Evolutionary conservation across 2,888 invertebrate species (phyloP), one percentile per base, ranked within the genome.

Genomic region (Polydrusus tereticollis): DNA sequence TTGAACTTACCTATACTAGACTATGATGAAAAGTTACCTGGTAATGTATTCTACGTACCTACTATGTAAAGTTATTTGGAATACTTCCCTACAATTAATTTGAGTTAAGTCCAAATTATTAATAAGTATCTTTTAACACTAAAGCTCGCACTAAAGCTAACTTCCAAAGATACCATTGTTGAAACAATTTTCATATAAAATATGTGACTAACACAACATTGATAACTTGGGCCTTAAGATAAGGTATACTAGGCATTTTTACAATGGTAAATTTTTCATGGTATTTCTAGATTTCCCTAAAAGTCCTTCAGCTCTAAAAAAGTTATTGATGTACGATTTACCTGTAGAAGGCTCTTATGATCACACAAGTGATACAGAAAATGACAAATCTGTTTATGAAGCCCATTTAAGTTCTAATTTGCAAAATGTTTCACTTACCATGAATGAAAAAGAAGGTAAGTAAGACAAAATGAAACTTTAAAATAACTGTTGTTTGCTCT

Each of bases 231-330:
- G n/a, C n/a, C n/a, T n/a, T n/a, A n/a, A n/a, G n/a, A n/a, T n/a
- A n/a, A n/a, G n/a, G n/a, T n/a, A n/a, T n/a, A n/a, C n/a, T n/a
- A n/a, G n/a, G n/a, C n/a, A n/a, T n/a, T n/a, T n/a, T n/a, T n/a
- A n/a, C n/a, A n/a, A n/a, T n/a, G n/a, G n/a, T n/a, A n/a, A n/a
- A n/a, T n/a, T n/a, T 20, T 23, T 55, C 7, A 55, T n/a, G 2
- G 4, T 2, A 16, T 5, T 74, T 75, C 75, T 41, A 84, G 85
- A 84, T 77, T 84, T 90, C 87, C 88, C 89, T 20, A 89, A 88
- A 41, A 89, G 90, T 21, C 89, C 90, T 0, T 87, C 89, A 0
- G 87, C 88, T 58, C 83, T 89, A 33, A 87, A 88, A 12, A 83
- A 87, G 45, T 83, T 87, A 74, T 86, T 88, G 0, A 86, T 87